Conservation (phyloP, 2,888 invertebrate genomes). For the Schrankia costaestrigalis region DNA sequence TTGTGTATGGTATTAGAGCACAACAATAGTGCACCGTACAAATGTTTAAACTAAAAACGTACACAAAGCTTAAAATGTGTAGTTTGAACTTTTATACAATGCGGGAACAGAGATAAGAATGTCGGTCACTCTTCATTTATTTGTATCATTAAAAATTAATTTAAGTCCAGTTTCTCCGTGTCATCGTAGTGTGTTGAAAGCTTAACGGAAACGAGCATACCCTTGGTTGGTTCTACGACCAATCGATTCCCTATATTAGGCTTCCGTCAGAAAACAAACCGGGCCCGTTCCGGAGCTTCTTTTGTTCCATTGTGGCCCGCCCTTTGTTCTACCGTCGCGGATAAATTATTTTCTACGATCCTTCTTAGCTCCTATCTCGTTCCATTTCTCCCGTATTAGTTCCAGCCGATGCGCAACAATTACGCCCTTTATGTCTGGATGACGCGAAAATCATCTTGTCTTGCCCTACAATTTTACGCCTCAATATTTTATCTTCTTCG, state of each 20-base stretch:
- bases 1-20: too few species aligned
- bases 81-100: too few species aligned
- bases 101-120: too few species aligned
- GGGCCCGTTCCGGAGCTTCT: slow-evolving; percentile 62
- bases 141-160: slow-evolving; percentile 24
- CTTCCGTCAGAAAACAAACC: slow-evolving; percentile 74
- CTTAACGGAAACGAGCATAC: slow-evolving; percentile 53
- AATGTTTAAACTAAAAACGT: too few species aligned
- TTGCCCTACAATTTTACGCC: slow-evolving; percentile 73
- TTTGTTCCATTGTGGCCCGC: slow-evolving; percentile 72
- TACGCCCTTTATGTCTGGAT: slow-evolving; percentile 76
- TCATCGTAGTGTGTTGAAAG: slow-evolving; percentile 41
- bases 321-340: slow-evolving; percentile 75
- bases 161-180: slow-evolving; percentile 24
- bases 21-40: too few species aligned
- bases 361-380: slow-evolving; percentile 73
- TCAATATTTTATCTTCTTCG: slow-evolving; percentile 62
- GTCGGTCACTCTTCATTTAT: too few species aligned
- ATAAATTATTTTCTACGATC: slow-evolving; percentile 78
- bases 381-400: slow-evolving; percentile 79
- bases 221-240: slow-evolving; percentile 56
- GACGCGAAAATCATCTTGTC: slow-evolving; percentile 76
- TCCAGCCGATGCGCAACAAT: slow-evolving; percentile 79
- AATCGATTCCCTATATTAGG: slow-evolving; percentile 74
- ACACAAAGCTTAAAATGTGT: too few species aligned